phyloP scores from a whole-genome alignment of 2,113 vertebrate genomes.

The Tragelaphus imberbis region DNA sequence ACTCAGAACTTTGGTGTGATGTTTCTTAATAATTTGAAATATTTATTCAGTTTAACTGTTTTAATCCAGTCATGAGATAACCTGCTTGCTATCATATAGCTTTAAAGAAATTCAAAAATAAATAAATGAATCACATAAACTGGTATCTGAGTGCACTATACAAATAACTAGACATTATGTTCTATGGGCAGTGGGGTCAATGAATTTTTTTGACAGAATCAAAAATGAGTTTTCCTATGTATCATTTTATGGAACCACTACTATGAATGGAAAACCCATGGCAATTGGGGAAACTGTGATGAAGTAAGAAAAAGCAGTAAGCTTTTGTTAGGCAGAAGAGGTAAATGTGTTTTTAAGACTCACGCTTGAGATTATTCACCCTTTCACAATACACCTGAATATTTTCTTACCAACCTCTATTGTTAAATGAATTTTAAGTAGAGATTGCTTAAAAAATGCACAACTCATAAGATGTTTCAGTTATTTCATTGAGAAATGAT shows the following conservation, averaged over 20 bases:
- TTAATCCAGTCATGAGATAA: neutral
- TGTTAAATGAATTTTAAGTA: neutral
- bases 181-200: fast-evolving
- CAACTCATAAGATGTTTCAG: neutral
- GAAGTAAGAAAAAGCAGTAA: neutral
- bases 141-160: neutral
- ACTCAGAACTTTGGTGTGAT: neutral
- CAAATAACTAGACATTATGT: neutral
- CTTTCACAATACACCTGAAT: neutral
- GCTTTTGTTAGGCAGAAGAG: neutral
- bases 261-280: neutral
- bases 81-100: neutral
- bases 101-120: neutral
- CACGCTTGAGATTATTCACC: neutral
- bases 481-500: neutral
- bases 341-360: neutral
- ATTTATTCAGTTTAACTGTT: neutral
- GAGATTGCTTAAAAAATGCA: neutral
- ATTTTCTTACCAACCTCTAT: neutral
- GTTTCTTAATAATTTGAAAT: neutral
- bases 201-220: neutral
- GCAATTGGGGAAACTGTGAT: neutral
- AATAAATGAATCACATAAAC: neutral
- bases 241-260: neutral
- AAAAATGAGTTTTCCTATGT: neutral